Evolutionary conservation across 2,113 vertebrate species (phyloP).

Genomic region (Dromiciops gliroides): DNA sequence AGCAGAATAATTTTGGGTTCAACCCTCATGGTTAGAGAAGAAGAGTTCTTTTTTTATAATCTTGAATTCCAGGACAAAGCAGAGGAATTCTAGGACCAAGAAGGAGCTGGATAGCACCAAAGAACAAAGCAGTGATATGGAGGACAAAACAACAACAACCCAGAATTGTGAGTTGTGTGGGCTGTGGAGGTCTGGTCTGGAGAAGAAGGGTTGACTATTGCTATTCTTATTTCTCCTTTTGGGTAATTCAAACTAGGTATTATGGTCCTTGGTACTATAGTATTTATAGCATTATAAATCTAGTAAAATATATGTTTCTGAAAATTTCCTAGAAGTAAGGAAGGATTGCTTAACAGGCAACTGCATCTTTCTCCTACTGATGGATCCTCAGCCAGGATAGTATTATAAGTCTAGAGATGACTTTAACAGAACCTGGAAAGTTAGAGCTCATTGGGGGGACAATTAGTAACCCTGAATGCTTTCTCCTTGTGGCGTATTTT

Average conservation of each 20-base stretch:
- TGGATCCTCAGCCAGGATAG: not conserved
- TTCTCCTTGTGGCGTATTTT: not conserved
- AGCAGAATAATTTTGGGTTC: not conserved
- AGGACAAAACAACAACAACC: not conserved
- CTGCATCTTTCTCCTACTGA: not conserved
- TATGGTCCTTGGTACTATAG: not conserved
- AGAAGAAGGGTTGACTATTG: not conserved
- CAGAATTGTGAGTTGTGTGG: not conserved
- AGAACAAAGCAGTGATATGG: not conserved
- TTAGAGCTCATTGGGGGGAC: too few species aligned
- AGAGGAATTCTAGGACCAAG: not conserved
- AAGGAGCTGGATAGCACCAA: not conserved
- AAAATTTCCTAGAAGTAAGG: not conserved
- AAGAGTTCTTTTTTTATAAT: not conserved
- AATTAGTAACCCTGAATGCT: not conserved
- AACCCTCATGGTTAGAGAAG: not conserved
- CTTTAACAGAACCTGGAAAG: too few species aligned
- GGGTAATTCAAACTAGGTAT: not conserved
- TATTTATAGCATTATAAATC: not conserved
- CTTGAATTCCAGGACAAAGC: not conserved
- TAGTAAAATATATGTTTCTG: not conserved
- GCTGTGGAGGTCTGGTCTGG: not conserved
- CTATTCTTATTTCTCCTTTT: not conserved
- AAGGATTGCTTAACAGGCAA: not conserved
- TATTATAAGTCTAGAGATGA: not conserved